Conservation (phyloP, 2,797 vertebrate species). For the Danio albolineatus region DNA sequence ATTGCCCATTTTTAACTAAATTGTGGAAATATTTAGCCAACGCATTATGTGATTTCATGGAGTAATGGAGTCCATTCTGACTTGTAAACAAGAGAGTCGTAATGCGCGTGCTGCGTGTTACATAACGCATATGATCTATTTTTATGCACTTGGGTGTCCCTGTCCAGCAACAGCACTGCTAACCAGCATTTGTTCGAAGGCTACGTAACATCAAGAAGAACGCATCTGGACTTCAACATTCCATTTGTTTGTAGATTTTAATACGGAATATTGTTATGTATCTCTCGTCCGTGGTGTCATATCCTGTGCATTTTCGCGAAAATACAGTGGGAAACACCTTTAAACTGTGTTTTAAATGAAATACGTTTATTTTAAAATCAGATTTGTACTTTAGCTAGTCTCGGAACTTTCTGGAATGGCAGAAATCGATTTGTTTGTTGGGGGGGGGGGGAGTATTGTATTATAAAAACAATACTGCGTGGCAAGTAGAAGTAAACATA, state of each 20-base stretch:
- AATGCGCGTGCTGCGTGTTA: constrained; percentile 46
- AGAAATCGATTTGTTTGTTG: neutral
- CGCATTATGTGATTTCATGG: neutral
- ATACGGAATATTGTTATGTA: no score
- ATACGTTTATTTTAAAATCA: neutral
- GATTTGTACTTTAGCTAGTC: neutral
- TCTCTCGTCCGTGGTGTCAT: neutral
- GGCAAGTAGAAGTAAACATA: neutral
- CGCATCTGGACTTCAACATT: neutral
- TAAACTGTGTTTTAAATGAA: neutral
- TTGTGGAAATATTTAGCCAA: neutral
- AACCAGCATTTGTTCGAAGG: constrained; percentile 17
- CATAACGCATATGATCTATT: constrained; percentile 55
- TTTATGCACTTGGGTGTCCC: constrained; percentile 48
- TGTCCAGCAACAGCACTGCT: constrained; percentile 42
- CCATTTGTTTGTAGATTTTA: neutral
- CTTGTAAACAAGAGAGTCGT: constrained; percentile 50
- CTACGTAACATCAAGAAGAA: neutral
- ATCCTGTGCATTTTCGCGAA: neutral
- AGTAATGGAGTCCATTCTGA: constrained; percentile 24
- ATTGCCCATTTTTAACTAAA: neutral
- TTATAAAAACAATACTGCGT: neutral
- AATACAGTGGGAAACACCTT: neutral
- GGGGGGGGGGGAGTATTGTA: no score
- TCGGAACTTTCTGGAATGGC: neutral